A percentile compares a stretch with the other conserved stretches of the same genome.
Evolutionary conservation across 2,113 vertebrate genomes (phyloP).

Genomic region (Proterorhinus semilunaris): DNA sequence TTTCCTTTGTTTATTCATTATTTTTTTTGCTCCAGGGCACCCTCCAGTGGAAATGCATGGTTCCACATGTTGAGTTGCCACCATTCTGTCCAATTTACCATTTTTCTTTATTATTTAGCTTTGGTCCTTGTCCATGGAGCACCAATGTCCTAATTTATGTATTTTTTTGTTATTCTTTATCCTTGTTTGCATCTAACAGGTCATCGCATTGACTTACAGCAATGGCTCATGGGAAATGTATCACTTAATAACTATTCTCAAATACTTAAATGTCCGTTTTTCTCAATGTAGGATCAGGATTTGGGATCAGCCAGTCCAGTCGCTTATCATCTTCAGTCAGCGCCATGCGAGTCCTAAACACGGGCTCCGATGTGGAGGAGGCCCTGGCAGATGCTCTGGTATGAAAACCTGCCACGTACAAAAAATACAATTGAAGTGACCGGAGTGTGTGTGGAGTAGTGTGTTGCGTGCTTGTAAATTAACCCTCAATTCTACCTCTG

Average conservation of each 20-base stretch:
- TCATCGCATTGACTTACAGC: constrained; percentile 53
- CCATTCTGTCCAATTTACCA: constrained; percentile 42
- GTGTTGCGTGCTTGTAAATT: constrained; percentile 48
- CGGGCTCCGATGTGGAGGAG: constrained; percentile 94
- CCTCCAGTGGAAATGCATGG: constrained; percentile 69
- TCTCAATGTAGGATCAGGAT: constrained; percentile 78
- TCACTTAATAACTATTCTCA: not conserved
- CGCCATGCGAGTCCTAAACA: constrained; percentile 94
- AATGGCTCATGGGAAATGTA: constrained; percentile 33
- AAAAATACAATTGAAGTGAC: constrained; percentile 6
- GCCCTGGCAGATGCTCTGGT: constrained; percentile 96
- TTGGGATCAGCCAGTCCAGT: constrained; percentile 91
- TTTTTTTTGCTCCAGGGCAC: constrained; percentile 45
- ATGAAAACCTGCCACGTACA: constrained; percentile 39
- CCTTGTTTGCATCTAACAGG: constrained; percentile 51
- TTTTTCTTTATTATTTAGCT: constrained; percentile 38
- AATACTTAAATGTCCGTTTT: constrained; percentile 13
- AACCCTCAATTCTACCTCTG: constrained; percentile 70
- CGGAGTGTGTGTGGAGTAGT: constrained; percentile 20
- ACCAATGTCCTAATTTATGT: constrained; percentile 16
- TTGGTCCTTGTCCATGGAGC: constrained; percentile 19
- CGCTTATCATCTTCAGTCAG: constrained; percentile 93
- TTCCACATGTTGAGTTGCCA: constrained; percentile 61
- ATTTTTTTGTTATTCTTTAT: constrained; percentile 50
- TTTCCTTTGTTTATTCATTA: constrained; percentile 17